Evolutionary conservation across 2,113 vertebrate species (phyloP), one percentile per base, ranked within the genome.

Genomic region (Oreochromis spilurus): DNA sequence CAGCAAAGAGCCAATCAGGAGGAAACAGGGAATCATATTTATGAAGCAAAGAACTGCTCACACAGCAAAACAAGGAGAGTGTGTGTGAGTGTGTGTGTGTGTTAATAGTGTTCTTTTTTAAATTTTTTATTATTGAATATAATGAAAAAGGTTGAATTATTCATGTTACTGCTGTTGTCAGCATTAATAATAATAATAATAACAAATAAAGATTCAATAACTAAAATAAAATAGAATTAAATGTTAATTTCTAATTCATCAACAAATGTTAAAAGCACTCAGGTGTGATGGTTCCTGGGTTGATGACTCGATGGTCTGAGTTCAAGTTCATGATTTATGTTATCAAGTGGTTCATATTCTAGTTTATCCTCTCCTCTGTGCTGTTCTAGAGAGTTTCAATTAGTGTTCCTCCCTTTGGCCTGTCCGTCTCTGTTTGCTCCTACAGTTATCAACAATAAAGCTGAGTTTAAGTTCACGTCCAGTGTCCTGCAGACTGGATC

Each of bases 1-100:
- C 88, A 55, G 86, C 58, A 86, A 17, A 48, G 91, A 89, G 53
- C 72, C 87, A 93, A 92, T 94, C 90, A 85, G 86, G 40, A 79
- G 83, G 87, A 77, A 93, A 90, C 91, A 93, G 82, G 34, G 82
- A 90, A 87, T 90, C 80, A 88, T 91, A 93, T 92, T 93, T 92
- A 93, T 91, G 88, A 93, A 91, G 84, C 87, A 38, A 81, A 86
- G 88, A 88, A 93, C 13, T 90, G 92, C 92, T 81, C 57, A 89
- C 87, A 55, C 86, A 89, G 86, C 87, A 91, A 84, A 91, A 86
- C 67, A 14, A 40, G 36, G 34, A 38, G 38, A 83, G 53, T 11
- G 78, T 36, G 48, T 40, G 80, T 7, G 65, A 16, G 75, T 21
- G 17, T 26, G 21, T 9, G 4, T 1, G 4, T 8, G 24, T 8